Conservation (phyloP, 2,797 vertebrate species). For the Loris lydekkerianus region DNA sequence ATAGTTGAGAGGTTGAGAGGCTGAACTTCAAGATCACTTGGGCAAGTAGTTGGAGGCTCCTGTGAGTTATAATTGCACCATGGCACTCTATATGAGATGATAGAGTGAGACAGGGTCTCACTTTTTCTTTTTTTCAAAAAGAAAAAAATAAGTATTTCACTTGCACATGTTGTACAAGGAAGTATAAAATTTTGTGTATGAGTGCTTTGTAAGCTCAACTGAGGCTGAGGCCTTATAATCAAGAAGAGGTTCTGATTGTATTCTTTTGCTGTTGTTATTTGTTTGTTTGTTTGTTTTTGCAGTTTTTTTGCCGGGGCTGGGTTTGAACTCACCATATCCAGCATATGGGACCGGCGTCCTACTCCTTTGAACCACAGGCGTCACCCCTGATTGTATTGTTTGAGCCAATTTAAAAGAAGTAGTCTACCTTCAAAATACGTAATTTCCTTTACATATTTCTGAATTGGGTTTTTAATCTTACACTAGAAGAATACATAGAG, state of each 20-base stretch:
- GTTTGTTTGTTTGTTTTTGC: no score
- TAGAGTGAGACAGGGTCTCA: not conserved
- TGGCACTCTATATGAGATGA: not conserved
- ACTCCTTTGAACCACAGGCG: no score
- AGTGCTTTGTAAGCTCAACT: not conserved
- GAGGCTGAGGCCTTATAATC: not conserved
- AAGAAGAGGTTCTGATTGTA: not conserved
- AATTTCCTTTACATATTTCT: not conserved
- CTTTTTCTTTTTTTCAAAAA: not conserved
- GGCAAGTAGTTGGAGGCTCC: not conserved
- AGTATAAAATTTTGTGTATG: not conserved
- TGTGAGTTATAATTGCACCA: not conserved
- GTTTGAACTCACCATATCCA: no score
- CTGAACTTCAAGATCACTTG: not conserved
- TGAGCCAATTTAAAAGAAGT: not conserved
- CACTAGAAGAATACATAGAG: conserved; percentile 28
- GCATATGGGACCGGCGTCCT: no score
- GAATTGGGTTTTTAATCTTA: not conserved
- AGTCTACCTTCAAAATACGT: not conserved
- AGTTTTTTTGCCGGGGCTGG: no score
- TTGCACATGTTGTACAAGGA: not conserved
- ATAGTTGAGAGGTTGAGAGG: not conserved
- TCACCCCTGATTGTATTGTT: not conserved
- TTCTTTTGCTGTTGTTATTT: not conserved
- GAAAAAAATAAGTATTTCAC: not conserved